phyloP scores from a whole-genome alignment of 2,113 vertebrate genomes.

The Sula dactylatra region DNA sequence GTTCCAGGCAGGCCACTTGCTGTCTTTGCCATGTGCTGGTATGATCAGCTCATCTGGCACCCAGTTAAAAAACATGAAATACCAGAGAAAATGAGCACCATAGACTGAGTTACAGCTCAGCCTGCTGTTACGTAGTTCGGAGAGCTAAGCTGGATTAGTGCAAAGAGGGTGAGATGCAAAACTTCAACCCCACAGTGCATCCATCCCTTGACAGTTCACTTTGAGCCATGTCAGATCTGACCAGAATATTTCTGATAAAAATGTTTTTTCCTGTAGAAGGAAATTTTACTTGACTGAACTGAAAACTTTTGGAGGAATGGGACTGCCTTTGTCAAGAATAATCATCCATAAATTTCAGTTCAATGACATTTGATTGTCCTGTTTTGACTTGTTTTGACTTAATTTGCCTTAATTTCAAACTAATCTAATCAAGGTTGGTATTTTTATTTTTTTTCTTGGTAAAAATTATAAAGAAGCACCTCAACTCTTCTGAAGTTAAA shows the following conservation, averaged over 20 bases:
- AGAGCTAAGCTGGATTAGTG: neutral
- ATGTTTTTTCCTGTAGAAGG: neutral
- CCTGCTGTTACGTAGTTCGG: fast-evolving
- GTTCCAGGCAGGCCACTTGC: neutral
- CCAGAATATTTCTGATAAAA: neutral
- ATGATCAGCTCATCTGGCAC: neutral
- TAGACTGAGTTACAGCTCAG: neutral
- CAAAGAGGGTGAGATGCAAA: neutral
- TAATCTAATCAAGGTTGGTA: neutral
- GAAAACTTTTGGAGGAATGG: neutral
- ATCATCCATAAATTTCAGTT: neutral
- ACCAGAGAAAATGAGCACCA: neutral
- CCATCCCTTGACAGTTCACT: neutral
- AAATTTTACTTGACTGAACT: neutral
- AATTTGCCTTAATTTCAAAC: neutral
- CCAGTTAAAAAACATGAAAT: neutral
- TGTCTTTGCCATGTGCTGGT: neutral
- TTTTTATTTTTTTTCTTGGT: neutral
- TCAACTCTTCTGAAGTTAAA: neutral
- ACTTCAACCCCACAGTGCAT: neutral
- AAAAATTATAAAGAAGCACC: neutral
- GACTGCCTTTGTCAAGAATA: neutral
- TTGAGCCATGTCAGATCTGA: neutral
- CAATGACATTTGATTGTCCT: neutral
- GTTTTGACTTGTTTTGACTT: fast-evolving